phyloP scores from a whole-genome alignment of 2,113 vertebrate genomes.

The Naja naja region DNA sequence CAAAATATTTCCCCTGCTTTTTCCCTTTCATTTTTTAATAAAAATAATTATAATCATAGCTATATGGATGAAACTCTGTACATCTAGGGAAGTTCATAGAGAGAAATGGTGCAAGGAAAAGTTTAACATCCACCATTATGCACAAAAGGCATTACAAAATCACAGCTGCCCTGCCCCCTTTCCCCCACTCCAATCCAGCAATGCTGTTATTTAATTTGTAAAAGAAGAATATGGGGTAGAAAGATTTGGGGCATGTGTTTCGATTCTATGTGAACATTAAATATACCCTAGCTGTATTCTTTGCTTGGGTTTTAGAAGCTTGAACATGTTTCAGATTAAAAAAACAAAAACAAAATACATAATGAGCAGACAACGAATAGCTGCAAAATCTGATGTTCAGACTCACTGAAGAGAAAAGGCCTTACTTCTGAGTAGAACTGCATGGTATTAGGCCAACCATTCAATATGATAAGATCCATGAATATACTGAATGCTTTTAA shows the following conservation, averaged over 20 bases:
- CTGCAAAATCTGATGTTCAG: constrained; percentile 48
- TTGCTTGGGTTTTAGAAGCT: constrained; percentile 64
- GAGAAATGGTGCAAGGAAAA: constrained; percentile 66
- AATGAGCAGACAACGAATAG: constrained; percentile 64
- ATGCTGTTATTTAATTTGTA: constrained; percentile 53
- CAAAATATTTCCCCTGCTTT: constrained; percentile 89
- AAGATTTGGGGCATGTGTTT: constrained; percentile 19
- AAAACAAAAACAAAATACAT: constrained; percentile 27
- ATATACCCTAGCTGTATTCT: constrained; percentile 44
- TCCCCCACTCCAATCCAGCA: background rate
- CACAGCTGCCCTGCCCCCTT: background rate
- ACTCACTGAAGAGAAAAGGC: background rate
- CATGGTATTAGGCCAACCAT: background rate
- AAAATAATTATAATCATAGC: constrained; percentile 64
- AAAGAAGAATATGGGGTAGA: constrained; percentile 55
- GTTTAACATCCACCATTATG: constrained; percentile 70
- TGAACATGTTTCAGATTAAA: constrained; percentile 52
- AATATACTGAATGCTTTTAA: constrained; percentile 56
- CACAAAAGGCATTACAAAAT: constrained; percentile 42
- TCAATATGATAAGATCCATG: constrained; percentile 50
- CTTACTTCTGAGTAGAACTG: background rate
- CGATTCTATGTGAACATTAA: constrained; percentile 35
- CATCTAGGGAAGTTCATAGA: constrained; percentile 67
- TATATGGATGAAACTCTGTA: constrained; percentile 65
- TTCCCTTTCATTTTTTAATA: constrained; percentile 75